Conservation (phyloP, 2,797 vertebrate genomes). For the Cheirogaleus major region DNA sequence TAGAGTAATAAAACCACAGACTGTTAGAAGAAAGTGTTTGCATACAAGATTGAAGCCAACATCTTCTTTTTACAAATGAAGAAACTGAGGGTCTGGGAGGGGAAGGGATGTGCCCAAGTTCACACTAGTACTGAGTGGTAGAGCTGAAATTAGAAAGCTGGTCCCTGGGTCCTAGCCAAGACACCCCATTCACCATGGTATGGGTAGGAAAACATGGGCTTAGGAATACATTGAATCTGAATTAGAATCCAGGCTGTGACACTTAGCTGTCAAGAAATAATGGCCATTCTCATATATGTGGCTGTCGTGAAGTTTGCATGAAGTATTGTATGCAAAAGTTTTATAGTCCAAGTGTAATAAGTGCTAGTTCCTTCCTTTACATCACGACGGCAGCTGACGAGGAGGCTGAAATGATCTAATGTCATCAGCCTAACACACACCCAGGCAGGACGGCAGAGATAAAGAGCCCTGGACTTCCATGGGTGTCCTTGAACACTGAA, state of each 20-base stretch:
- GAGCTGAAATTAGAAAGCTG: background rate
- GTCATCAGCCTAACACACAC: background rate
- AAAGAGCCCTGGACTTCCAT: background rate
- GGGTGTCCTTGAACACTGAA: too few relatives aligned
- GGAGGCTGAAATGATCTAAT: background rate
- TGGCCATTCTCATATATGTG: background rate
- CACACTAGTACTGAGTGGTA: background rate
- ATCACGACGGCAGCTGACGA: background rate
- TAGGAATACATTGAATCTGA: background rate
- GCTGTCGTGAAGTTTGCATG: background rate
- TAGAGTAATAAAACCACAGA: background rate
- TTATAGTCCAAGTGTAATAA: background rate
- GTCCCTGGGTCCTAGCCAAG: background rate
- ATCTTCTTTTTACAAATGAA: background rate
- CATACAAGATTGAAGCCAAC: background rate
- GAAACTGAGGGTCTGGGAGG: background rate
- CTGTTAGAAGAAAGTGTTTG: background rate
- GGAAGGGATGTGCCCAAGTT: background rate
- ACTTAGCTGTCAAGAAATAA: background rate
- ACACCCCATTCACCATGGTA: background rate
- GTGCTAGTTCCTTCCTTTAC: background rate
- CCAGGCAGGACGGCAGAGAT: too few relatives aligned
- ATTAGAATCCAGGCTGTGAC: background rate
- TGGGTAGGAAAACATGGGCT: background rate
- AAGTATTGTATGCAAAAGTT: background rate